Conservation (phyloP, 2,113 vertebrate genomes). For the Centropus unirufus region DNA sequence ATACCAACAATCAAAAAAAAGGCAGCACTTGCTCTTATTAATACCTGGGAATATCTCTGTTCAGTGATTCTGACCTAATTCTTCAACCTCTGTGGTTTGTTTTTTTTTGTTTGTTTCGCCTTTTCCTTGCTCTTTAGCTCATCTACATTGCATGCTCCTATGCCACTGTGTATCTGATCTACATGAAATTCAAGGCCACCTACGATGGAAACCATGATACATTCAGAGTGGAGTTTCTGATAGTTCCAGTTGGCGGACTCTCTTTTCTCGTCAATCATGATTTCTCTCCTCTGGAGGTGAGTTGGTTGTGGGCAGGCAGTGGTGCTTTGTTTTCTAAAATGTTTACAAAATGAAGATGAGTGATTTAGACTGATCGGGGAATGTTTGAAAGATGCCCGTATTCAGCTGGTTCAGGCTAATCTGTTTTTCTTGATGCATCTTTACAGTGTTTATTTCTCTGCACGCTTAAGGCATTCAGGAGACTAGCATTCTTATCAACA, state of each 20-base stretch:
- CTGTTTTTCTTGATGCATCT: neutral
- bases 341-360: neutral
- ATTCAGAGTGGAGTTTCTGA: conserved; percentile 96
- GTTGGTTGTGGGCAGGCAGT: neutral
- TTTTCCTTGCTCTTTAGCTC: conserved; percentile 75
- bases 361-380: neutral
- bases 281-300: conserved; percentile 97
- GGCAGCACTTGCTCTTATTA: neutral
- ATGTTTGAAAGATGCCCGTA: neutral
- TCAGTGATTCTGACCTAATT: neutral
- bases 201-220: conserved; percentile 98
- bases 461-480: neutral
- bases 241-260: conserved; percentile 94
- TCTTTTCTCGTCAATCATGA: conserved; percentile 97
- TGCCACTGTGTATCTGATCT: conserved; percentile 96
- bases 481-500: neutral
- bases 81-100: neutral
- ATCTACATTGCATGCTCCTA: conserved; percentile 96
- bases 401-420: neutral
- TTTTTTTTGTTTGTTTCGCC: neutral
- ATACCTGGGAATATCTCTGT: neutral
- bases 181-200: conserved; percentile 96
- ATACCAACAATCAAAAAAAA: neutral
- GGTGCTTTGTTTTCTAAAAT: neutral
- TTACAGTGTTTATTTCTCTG: neutral